Evolutionary conservation across 2,113 vertebrate genomes (phyloP).

Genomic region (Anhinga rufa): DNA sequence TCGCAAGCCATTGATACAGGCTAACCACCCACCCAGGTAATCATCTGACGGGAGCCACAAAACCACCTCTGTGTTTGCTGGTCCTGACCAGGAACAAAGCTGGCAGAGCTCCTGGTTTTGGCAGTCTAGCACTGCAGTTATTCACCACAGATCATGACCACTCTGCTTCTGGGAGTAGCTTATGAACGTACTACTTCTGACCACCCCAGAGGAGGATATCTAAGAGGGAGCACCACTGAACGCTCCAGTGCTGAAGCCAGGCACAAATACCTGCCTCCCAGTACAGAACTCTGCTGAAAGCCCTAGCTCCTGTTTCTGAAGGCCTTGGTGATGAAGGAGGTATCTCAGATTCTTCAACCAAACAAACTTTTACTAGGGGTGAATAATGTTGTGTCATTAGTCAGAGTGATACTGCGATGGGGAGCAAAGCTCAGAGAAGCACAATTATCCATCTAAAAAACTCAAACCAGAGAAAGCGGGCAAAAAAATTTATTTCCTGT

Average conservation of each 20-base stretch:
- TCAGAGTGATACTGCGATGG: accelerated
- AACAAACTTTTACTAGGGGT: background rate
- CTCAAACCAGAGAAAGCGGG: background rate
- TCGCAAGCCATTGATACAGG: accelerated
- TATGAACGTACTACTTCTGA: background rate
- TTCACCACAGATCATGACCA: background rate
- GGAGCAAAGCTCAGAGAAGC: background rate
- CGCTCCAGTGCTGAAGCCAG: accelerated
- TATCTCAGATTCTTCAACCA: background rate
- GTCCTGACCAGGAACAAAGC: background rate
- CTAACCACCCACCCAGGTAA: accelerated
- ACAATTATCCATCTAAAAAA: background rate
- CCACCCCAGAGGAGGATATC: background rate
- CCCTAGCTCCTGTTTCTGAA: background rate
- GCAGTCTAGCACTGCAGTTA: background rate
- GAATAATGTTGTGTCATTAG: background rate
- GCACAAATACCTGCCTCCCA: background rate
- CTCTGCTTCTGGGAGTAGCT: background rate
- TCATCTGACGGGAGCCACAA: background rate
- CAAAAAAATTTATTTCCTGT: background rate
- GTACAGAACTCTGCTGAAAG: background rate
- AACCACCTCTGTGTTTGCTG: background rate
- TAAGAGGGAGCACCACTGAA: background rate
- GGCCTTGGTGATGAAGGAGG: background rate
- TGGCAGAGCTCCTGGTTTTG: background rate